Base-by-base conservation (phyloP, 92 coral and sea anemone species). In the Palythoa grandis region DNA sequence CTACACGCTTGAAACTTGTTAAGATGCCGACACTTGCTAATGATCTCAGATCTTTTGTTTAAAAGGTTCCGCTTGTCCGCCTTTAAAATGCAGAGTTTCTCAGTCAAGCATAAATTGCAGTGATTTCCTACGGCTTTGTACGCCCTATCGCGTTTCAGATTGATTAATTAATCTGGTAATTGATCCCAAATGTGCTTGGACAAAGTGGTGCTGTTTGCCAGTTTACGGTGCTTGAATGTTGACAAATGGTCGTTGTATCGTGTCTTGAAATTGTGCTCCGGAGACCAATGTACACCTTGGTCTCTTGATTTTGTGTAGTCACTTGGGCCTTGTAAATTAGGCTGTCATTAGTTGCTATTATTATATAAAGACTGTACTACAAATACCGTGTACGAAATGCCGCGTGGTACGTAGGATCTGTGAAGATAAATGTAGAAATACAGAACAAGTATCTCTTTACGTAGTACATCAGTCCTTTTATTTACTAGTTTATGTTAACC, bases 51-150 rank as follows among this genome's bases (percentile, higher is more conserved):
- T 11, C 73, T 69, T 25, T 69, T 69, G 47, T 23, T 24, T 38
- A 69, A 11, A 0, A 69, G 29, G 40, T 23, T 69, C 40, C 39
- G 43, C 73, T 69, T 52, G 74, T 57, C 84, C 19, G 67, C 84
- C 20, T 52, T 78, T 29, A 25, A 13, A 83, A 83, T 83, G 48
- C 78, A 69, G 7, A 83, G 87, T 48, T 83, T 83, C 87, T 70
- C 79, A 15, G 22, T 29, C 39, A 83, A 69, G 65, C 79, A 47
- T 16, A 83, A 50, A 66, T 61, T 38, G 40, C 87, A 83, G 5
- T 43, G 37, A 14, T 47, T 68, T 43, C 61, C 61, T 68, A 66
- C 40, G 1, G 60, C 48, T 5, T 8, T 70, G 57, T 83, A 83
- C 57, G 87, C 35, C 35, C 35, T 29, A 37, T 77, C 87, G 22